Conservation (phyloP, 2,797 vertebrate genomes). For the Fundulus diaphanus region DNA sequence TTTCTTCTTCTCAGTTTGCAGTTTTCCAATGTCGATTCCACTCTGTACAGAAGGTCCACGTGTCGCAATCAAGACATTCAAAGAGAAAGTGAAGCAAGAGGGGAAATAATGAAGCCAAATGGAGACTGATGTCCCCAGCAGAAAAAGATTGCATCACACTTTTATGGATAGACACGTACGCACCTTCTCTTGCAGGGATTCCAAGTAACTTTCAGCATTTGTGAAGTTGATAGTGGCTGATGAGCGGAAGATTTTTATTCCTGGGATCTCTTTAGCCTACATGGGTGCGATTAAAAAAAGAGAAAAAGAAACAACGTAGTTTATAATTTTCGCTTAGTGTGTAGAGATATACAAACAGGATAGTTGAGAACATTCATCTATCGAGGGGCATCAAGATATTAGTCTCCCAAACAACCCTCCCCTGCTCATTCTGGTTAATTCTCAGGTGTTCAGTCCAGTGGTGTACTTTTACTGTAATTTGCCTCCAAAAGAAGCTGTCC, state of each 20-base stretch:
- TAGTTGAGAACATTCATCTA: neutral
- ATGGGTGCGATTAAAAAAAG: constrained; percentile 21
- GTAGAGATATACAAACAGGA: neutral
- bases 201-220: constrained; percentile 89
- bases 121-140: constrained; percentile 15
- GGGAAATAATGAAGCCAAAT: constrained; percentile 47
- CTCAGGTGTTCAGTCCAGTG: neutral
- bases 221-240: constrained; percentile 90
- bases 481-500: too few relatives aligned
- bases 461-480: too few relatives aligned
- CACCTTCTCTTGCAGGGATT: constrained; percentile 89
- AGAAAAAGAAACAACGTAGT: neutral
- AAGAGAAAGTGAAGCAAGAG: constrained; percentile 31
- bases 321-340: neutral
- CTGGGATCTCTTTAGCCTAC: constrained; percentile 81
- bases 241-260: constrained; percentile 92
- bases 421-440: neutral
- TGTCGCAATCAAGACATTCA: constrained; percentile 27
- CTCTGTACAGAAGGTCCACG: constrained; percentile 74
- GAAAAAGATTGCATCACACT: constrained; percentile 20
- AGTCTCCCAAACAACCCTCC: neutral
- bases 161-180: constrained; percentile 24
- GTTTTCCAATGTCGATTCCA: constrained; percentile 83
- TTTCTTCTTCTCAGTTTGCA: constrained; percentile 87
- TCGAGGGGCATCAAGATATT: neutral